Evolutionary conservation across 2,888 invertebrate species (phyloP).

Genomic region (Thelaira solivaga): DNA sequence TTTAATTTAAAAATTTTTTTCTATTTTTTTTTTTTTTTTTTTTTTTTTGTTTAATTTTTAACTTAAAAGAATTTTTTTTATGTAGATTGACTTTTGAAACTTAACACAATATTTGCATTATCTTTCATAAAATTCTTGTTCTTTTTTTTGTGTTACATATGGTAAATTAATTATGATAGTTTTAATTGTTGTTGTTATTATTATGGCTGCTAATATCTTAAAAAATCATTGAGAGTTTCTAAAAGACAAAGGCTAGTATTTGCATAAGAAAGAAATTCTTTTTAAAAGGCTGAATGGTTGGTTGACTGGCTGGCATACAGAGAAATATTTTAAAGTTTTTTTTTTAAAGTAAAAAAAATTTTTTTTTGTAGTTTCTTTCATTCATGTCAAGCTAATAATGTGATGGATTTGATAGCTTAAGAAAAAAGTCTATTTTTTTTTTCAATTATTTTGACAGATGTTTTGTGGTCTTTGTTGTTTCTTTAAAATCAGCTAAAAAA

Average conservation of each 20-base stretch:
- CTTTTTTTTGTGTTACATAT: too few species aligned
- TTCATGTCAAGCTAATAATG: conserved; percentile 23
- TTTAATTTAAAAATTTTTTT: too few species aligned
- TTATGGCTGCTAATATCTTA: conserved; percentile 1
- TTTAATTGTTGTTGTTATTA: conserved; percentile 17
- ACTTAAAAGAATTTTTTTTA: not conserved
- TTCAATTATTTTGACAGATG: conserved; percentile 52
- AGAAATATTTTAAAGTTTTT: conserved; percentile 19
- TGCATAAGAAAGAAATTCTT: too few species aligned
- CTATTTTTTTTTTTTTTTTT: too few species aligned
- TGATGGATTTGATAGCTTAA: conserved; percentile 50
- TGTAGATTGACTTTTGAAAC: too few species aligned
- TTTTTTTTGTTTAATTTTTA: too few species aligned
- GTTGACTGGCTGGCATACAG: conserved; percentile 8
- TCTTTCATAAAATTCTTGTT: not conserved
- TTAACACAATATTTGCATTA: conserved; percentile 26
- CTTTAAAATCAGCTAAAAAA: not conserved
- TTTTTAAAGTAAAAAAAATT: not conserved
- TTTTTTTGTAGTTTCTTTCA: conserved; percentile 5
- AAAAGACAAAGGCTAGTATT: not conserved
- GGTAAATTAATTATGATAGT: conserved; percentile 25
- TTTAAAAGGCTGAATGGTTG: conserved; percentile 16
- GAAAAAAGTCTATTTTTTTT: conserved; percentile 3
- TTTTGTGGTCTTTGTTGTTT: conserved; percentile 10
- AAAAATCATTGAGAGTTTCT: not conserved